Percentiles rank a stretch among this genome's conserved stretches.
Conservation (phyloP, 1,140 invertebrate genomes). For the Danaus melanippus region DNA sequence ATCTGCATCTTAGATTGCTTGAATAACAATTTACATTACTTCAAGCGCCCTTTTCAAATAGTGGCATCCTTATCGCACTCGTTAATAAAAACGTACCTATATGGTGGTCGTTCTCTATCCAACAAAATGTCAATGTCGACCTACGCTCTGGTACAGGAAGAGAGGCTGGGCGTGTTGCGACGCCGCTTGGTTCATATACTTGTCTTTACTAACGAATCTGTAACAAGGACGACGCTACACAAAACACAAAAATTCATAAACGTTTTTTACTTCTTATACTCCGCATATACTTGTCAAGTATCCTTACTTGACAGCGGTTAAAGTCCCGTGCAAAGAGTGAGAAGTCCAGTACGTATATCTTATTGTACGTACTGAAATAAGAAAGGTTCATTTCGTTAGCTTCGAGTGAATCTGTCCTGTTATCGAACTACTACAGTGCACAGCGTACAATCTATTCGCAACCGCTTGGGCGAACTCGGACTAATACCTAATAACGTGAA, state of each 20-base stretch:
- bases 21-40: conserved; percentile 24
- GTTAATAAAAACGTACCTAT: conserved; percentile 15
- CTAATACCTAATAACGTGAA: neutral
- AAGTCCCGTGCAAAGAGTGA: too few species aligned
- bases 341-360: too few species aligned
- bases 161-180: conserved; percentile 36
- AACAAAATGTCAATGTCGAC: conserved; percentile 59
- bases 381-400: too few species aligned
- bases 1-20: conserved; percentile 17
- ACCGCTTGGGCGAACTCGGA: too few species aligned
- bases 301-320: too few species aligned
- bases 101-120: conserved; percentile 18
- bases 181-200: conserved; percentile 25
- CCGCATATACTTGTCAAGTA: too few species aligned
- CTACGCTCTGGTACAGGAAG: conserved; percentile 48
- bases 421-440: too few species aligned
- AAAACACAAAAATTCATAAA: too few species aligned
- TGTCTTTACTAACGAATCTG: conserved; percentile 28
- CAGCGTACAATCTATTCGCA: too few species aligned
- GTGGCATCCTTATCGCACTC: conserved; percentile 24
- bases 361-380: too few species aligned
- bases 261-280: too few species aligned
- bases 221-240: conserved; percentile 37
- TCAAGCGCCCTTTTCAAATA: conserved; percentile 35
- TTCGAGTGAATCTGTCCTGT: too few species aligned